These are phyloP conservation scores for Lindbergichthys nudifrons DNA, from an alignment of 2,797 vertebrate species.

Conservation along the genomic window DNA sequence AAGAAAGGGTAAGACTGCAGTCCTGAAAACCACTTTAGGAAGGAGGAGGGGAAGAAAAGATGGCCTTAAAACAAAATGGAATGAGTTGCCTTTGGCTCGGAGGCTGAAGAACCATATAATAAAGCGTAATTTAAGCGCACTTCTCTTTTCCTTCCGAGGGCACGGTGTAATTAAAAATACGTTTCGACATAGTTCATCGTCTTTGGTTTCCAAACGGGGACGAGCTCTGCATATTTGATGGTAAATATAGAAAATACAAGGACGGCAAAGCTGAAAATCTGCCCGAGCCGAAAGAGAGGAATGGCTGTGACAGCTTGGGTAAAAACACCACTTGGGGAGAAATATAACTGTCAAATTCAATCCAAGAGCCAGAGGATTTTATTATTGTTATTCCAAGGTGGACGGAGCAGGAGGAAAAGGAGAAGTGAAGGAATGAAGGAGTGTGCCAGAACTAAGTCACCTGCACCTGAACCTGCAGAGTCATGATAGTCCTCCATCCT, in stretches of 20 bases:
- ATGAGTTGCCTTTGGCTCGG: constrained; percentile 74
- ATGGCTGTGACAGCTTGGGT: constrained; percentile 49
- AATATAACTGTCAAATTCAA: constrained; percentile 62
- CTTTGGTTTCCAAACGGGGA: constrained; percentile 65
- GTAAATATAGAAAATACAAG: constrained; percentile 74
- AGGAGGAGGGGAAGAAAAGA: constrained; percentile 69
- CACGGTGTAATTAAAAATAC: constrained; percentile 75
- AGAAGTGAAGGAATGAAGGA: constrained; percentile 35
- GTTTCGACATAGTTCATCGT: constrained; percentile 64
- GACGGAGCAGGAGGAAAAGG: constrained; percentile 14
- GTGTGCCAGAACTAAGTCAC: constrained; percentile 52
- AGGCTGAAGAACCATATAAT: constrained; percentile 77
- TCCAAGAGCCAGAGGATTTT: constrained; percentile 46
- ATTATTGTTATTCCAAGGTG: constrained; percentile 59
- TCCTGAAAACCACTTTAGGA: constrained; percentile 76
- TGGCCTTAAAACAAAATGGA: constrained; percentile 73
- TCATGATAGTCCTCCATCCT: constrained; percentile 38
- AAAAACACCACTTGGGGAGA: constrained; percentile 53
- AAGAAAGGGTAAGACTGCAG: constrained; percentile 74
- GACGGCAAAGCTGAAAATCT: constrained; percentile 48
- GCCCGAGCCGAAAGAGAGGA: constrained; percentile 29
- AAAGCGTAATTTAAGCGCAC: constrained; percentile 72
- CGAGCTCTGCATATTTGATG: constrained; percentile 66
- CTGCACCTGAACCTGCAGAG: constrained; percentile 58
- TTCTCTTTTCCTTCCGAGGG: constrained; percentile 44